Evolutionary conservation across 1,140 invertebrate species (phyloP).

Genomic region (Aphaenogaster rudis): DNA sequence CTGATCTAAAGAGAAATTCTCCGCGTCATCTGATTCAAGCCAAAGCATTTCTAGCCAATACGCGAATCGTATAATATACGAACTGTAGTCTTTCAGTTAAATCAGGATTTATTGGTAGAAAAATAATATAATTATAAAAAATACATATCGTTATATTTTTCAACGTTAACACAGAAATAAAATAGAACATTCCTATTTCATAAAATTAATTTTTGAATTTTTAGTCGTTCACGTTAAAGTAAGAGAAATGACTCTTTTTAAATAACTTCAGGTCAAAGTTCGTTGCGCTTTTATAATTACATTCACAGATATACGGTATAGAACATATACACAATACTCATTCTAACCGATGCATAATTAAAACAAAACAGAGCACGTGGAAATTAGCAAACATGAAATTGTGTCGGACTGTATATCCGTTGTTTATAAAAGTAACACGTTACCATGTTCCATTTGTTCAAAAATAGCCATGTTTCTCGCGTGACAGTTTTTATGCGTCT

Average conservation of each 20-base stretch:
- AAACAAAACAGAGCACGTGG: slow-evolving; percentile 45
- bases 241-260: not conserved
- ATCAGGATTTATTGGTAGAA: slow-evolving; percentile 56
- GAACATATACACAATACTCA: not conserved
- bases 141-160: slow-evolving; percentile 10
- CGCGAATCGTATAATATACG: not conserved
- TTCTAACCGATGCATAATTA: slow-evolving; percentile 57
- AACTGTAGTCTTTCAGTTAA: slow-evolving; percentile 45
- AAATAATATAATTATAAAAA: not conserved
- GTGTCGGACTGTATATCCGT: slow-evolving; percentile 11
- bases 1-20: slow-evolving; percentile 55
- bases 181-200: not conserved
- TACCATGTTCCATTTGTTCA: slow-evolving; percentile 20
- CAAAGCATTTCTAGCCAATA: slow-evolving; percentile 30
- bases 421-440: slow-evolving; percentile 58
- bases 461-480: slow-evolving; percentile 42
- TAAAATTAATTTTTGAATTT: not conserved
- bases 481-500: slow-evolving; percentile 26
- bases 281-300: slow-evolving; percentile 27
- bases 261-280: slow-evolving; percentile 43
- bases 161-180: not conserved
- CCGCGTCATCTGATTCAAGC: slow-evolving; percentile 61
- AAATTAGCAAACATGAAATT: slow-evolving; percentile 56
- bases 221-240: not conserved
- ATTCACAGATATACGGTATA: not conserved